Evolutionary conservation across 2,113 vertebrate species (phyloP).

Genomic region (Chloroceryle aenea): DNA sequence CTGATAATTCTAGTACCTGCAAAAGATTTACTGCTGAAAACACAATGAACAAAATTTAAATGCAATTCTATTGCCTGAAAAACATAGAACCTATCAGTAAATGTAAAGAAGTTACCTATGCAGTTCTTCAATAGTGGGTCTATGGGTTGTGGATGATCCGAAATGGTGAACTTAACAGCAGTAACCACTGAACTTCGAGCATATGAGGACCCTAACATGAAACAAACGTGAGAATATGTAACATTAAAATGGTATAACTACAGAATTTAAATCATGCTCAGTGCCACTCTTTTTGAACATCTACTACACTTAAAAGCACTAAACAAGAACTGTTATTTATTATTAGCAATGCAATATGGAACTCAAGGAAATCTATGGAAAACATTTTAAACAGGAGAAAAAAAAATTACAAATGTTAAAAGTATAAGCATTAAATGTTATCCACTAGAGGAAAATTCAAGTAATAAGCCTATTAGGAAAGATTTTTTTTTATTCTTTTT

Average conservation of each 20-base stretch:
- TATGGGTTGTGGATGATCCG: slow-evolving; percentile 96
- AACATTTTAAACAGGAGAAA: not conserved
- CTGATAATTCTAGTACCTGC: not conserved
- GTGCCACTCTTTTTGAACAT: not conserved
- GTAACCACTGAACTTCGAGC: slow-evolving; percentile 98
- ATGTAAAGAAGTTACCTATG: slow-evolving; percentile 83
- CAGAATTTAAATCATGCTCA: not conserved
- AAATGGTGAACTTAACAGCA: slow-evolving; percentile 98
- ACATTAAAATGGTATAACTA: not conserved
- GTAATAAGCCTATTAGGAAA: not conserved
- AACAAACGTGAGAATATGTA: not conserved
- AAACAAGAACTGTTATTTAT: not conserved
- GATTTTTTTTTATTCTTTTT: not conserved
- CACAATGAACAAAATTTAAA: not conserved
- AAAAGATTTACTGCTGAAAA: not conserved
- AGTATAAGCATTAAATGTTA: not conserved
- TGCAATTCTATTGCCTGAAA: not conserved
- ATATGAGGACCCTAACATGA: slow-evolving; percentile 89
- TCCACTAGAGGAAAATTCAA: not conserved
- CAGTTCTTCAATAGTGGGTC: slow-evolving; percentile 97
- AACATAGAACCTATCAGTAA: not conserved
- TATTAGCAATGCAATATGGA: not conserved
- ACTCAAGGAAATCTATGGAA: not conserved
- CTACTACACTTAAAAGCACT: not conserved
- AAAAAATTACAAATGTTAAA: no score